Evolutionary conservation across 2,888 invertebrate genomes (phyloP), one percentile per base, ranked within the genome.

Genomic region (Cryptocephalus moraei): DNA sequence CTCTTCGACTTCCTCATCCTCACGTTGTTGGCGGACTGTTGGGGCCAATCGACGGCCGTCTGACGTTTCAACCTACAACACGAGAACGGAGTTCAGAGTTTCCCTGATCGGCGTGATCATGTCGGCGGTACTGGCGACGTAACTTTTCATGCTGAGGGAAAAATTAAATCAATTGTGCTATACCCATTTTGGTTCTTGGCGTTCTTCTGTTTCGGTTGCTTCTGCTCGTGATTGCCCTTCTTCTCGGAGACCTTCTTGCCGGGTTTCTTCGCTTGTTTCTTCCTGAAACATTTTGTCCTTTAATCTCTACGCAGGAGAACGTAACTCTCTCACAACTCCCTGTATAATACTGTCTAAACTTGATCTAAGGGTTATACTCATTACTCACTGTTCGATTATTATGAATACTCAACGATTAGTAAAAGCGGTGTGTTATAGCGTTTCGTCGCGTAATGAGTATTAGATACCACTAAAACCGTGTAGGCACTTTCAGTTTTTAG

Each of bases 161-260:
- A 57, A 56, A 54, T 53, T 58, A 63, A 56, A 61, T 46, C 58
- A 50, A 63, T 57, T 52, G 57, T 57, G 39, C 53, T 60, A 62
- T 64, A 65, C 66, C 64, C 63, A 59, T 57, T 62, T 49, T 57
- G 58, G 47, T 59, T 59, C 47, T 62, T 63, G 53, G 53, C 39
- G 31, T 54, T 8, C 43, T 61, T 62, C 34, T 61, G 61, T 47
- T 57, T 54, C 31, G 47, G 40, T 31, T 62, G 59, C 9, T 48
- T 51, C 49, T 56, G 60, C 1, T 47, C 39, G 50, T 60, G 60
- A 6, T 51, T 33, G 39, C 61, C 58, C 43, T 61, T 62, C 13
- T 63, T 60, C 10, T 50, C 46, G 10, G 43, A 47, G 51, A 39
- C 49, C 51, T 61, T 62, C 32, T 56, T 49, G 31, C 51, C 43